A percentile compares a stretch with the other conserved stretches of the same genome.
Evolutionary conservation across 2,888 invertebrate species (phyloP).

Genomic region (Cheilosia urbana): DNA sequence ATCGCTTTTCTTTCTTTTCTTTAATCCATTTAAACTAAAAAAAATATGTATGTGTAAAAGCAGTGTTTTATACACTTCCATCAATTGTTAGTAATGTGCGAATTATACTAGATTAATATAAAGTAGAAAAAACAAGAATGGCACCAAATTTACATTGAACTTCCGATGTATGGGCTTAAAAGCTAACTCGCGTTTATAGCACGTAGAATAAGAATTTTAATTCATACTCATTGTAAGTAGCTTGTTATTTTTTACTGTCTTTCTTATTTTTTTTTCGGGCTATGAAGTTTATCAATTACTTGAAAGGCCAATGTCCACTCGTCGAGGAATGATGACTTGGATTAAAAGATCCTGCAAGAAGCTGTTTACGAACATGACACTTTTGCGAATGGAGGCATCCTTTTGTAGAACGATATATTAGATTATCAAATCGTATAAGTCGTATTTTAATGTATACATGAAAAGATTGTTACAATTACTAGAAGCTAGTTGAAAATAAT

Average conservation of each 20-base stretch:
- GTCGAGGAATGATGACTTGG: conserved; percentile 25
- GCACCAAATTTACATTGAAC: too few species aligned
- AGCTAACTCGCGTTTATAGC: too few species aligned
- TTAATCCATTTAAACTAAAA: too few species aligned
- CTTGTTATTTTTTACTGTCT: neutral
- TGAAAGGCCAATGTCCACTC: conserved; percentile 8
- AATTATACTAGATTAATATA: too few species aligned
- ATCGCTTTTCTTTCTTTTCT: too few species aligned
- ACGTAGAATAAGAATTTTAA: too few species aligned
- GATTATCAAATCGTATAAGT: neutral
- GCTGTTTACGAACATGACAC: conserved; percentile 49
- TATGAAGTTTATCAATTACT: conserved; percentile 58
- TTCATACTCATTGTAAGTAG: too few species aligned
- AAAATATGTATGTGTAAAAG: too few species aligned
- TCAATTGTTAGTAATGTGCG: too few species aligned
- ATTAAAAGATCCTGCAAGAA: conserved; percentile 35
- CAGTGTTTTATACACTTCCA: too few species aligned
- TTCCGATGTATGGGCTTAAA: too few species aligned
- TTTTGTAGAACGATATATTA: conserved; percentile 42
- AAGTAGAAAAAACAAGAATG: too few species aligned
- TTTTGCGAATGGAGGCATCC: conserved; percentile 30
- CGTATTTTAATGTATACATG: neutral
- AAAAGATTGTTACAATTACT: neutral
- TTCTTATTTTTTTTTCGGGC: conserved; percentile 37
- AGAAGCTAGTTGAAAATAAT: neutral